phyloP scores from a whole-genome alignment of 2,888 invertebrate species.

The Acanthacorydalis orientalis region DNA sequence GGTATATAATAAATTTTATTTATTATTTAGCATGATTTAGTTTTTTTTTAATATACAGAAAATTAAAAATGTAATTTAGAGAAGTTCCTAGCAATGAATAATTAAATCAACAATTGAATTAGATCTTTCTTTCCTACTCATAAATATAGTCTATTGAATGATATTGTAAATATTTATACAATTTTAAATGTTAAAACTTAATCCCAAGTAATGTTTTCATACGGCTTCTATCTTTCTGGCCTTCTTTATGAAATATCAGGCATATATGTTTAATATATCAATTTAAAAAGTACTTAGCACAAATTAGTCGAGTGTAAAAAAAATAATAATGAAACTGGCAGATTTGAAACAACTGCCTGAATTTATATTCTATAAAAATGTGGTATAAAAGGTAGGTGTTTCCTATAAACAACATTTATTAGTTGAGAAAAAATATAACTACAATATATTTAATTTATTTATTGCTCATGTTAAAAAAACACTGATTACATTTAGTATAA shows the following conservation, averaged over 20 bases:
- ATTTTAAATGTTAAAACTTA: too few relatives aligned
- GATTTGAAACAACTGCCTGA: not conserved
- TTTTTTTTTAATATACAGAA: too few relatives aligned
- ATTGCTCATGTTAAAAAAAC: not conserved
- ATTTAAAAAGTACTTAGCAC: constrained; percentile 22
- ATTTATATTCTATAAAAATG: not conserved
- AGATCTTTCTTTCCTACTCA: not conserved
- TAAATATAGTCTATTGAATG: not conserved
- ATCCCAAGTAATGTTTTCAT: too few relatives aligned
- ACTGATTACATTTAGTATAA: not conserved
- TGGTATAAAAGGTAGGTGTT: not conserved
- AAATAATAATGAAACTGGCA: not conserved
- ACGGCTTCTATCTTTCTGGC: too few relatives aligned
- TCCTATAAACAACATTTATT: not conserved
- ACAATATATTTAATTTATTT: not conserved
- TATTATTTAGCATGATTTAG: too few relatives aligned
- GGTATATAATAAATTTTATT: too few relatives aligned
- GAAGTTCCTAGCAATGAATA: too few relatives aligned
- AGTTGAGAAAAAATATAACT: not conserved
- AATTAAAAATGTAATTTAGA: too few relatives aligned
- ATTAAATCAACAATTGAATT: too few relatives aligned
- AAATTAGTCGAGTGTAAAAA: constrained; percentile 15
- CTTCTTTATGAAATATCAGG: too few relatives aligned
- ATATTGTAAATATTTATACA: constrained; percentile 1
- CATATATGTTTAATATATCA: too few relatives aligned